phyloP scores from a whole-genome alignment of 2,113 vertebrate genomes.

The Clarias gariepinus region DNA sequence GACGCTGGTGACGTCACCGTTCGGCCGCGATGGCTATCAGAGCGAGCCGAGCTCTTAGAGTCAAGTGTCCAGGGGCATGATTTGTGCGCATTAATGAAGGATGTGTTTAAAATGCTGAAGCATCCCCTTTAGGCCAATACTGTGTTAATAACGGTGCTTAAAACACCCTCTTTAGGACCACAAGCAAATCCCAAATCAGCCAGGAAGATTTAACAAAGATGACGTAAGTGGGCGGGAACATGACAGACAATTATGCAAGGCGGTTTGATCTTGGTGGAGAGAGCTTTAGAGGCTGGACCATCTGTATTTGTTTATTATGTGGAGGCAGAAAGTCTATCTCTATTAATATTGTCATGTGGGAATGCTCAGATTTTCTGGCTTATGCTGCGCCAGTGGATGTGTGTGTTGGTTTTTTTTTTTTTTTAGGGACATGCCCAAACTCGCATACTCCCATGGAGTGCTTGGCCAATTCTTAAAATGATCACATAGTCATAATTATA shows the following conservation, averaged over 20 bases:
- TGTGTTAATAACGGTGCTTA: constrained; percentile 19
- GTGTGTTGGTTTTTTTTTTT: constrained; percentile 48
- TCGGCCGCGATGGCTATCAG: constrained; percentile 33
- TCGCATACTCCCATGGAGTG: constrained; percentile 40
- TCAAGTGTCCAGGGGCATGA: constrained; percentile 15
- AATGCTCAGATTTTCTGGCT: constrained; percentile 57
- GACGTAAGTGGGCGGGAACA: constrained; percentile 22
- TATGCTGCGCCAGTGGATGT: constrained; percentile 34
- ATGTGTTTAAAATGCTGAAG: constrained; percentile 27
- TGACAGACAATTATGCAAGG: constrained; percentile 39
- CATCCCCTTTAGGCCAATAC: constrained; percentile 13
- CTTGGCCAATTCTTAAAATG: constrained; percentile 54
- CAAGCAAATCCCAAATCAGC: not conserved
- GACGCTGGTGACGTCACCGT: constrained; percentile 54
- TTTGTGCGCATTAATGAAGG: constrained; percentile 27
- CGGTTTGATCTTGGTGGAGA: constrained; percentile 36
- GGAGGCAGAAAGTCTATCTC: constrained; percentile 42
- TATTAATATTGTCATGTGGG: constrained; percentile 58
- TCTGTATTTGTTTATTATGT: constrained; percentile 57
- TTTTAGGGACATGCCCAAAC: constrained; percentile 33
- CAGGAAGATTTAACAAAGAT: constrained; percentile 24
- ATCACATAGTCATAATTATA: constrained; percentile 62
- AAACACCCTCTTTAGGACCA: constrained; percentile 4
- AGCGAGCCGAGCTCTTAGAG: constrained; percentile 49
- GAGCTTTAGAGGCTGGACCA: constrained; percentile 42